Base-by-base conservation (phyloP, 1,140 invertebrate genomes). In the Laodelphax striatellus region DNA sequence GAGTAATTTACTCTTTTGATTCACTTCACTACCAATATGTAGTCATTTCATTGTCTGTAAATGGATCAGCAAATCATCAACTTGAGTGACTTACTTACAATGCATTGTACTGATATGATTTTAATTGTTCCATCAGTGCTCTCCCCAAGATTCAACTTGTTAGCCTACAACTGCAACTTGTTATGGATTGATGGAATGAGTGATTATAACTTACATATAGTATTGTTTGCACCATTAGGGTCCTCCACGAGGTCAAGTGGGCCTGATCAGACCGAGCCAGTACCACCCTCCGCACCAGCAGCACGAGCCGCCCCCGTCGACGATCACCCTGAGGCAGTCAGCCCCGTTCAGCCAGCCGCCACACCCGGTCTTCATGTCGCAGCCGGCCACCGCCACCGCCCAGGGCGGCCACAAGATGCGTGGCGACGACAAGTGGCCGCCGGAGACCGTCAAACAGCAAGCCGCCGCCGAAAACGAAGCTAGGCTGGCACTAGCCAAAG, bases 401-500 rank as follows among this genome's bases (percentile, higher is more conserved):
- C 76, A 79, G 77, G 84, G 84, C 75, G 86, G 85, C 69, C 79
- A 81, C 72, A 85, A 84, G 71, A 86, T 88, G 80, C 80, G 87
- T 66, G 88, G 88, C 66, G 88, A 90, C 70, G 75, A 84, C 71
- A 90, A 90, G 74, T 90, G 88, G 88, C 89, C 88, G 60, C 89
- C 87, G 64, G 80, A 80, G 68, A 77, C 79, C 44, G 84, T 87
- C 61, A 87, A 84, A 70, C 80, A 82, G 62, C 83, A 85, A 65
- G 79, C 83, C 46, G 82, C 79, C 55, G 82, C 81, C 13, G 87
- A 90, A 69, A 87, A 88, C 68, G 79, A 80, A 63, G 81, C 83
- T n/a, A 77, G 82, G 62, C 64, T 81, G 63, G 79, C 83, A 60
- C 72, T 89, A 58, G 83, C 84, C 16, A 83, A 80, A 71, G 86